Evolutionary conservation across 2,888 invertebrate genomes (phyloP), one percentile per base, ranked within the genome.

Genomic region (Acrobasis consociella): DNA sequence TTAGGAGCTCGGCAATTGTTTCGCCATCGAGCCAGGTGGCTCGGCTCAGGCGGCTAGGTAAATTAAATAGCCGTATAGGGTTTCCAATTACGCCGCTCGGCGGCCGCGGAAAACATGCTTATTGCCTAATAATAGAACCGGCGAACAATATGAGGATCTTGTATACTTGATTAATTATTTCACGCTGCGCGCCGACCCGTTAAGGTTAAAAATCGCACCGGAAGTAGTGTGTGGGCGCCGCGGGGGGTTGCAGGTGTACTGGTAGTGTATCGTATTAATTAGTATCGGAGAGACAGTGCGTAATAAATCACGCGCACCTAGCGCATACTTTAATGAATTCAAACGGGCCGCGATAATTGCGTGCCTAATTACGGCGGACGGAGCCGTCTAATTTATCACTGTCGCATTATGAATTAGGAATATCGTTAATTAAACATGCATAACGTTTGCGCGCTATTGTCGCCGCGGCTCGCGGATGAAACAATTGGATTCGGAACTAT

Each of bases 361-460:
- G 86, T 82, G 87, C 86, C 89, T 91, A 91, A 89, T 92, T 91
- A 90, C 86, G 80, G 82, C 84, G 86, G 85, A 79, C 87, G 85
- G 82, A 75, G 81, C 83, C 77, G 83, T 84, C 85, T 86, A 85
- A 91, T 92, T 89, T 89, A 89, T 91, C 90, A 91, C 82, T 89
- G 91, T 91, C 91, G 83, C 90, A 90, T 92, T 91, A 91, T 90
- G 89, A 91, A 90, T 91, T 89, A 89, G 86, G 84, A 83, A 87
- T 82, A 81, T 86, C 86, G 83, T 86, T 89, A 86, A 89, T 91
- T 88, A 87, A 89, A 89, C 89, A 88, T 89, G 88, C 85, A 87
- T 89, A 87, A 83, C 87, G 88, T 88, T 87, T 85, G 87, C 81
- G 82, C 58, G 61, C 52, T 38, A 73, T 74, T 74, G 76, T 79